These are phyloP conservation scores for Cryptotermes secundus DNA, from an alignment of 1,140 invertebrate species.

Conservation along the genomic window DNA sequence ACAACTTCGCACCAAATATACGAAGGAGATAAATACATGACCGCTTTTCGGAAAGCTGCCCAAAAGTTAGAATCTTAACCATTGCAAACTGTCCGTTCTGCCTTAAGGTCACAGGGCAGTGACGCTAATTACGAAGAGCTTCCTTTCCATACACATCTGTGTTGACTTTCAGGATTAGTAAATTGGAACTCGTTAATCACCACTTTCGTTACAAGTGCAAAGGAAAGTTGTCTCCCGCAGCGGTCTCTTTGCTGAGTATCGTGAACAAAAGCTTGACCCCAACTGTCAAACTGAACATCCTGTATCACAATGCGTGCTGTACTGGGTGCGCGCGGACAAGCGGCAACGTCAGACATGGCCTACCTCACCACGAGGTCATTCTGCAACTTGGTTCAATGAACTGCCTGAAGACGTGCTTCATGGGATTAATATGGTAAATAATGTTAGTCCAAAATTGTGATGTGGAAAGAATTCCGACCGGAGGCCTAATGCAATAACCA, in stretches of 20 bases:
- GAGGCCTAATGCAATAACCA: neutral
- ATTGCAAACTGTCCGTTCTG: too few species aligned
- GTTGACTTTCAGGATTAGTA: neutral
- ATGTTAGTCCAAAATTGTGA: neutral
- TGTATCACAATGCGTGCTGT: neutral
- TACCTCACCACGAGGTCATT: neutral
- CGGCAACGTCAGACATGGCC: neutral
- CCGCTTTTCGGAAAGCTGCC: too few species aligned
- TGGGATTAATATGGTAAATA: conserved; percentile 4
- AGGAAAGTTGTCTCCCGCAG: too few species aligned
- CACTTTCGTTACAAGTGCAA: too few species aligned
- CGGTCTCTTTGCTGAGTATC: neutral
- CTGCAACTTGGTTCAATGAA: neutral
- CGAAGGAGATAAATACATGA: too few species aligned
- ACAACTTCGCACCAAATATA: too few species aligned
- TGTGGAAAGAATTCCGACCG: neutral
- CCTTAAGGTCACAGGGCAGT: too few species aligned
- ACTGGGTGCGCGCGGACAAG: neutral
- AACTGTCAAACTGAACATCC: neutral
- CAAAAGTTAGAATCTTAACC: too few species aligned
- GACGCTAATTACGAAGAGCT: too few species aligned
- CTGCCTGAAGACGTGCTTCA: neutral
- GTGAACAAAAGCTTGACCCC: neutral
- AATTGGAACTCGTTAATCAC: neutral
- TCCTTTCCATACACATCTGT: too few species aligned